phyloP scores from a whole-genome alignment of 2,888 invertebrate species.

The Plutella xylostella region DNA sequence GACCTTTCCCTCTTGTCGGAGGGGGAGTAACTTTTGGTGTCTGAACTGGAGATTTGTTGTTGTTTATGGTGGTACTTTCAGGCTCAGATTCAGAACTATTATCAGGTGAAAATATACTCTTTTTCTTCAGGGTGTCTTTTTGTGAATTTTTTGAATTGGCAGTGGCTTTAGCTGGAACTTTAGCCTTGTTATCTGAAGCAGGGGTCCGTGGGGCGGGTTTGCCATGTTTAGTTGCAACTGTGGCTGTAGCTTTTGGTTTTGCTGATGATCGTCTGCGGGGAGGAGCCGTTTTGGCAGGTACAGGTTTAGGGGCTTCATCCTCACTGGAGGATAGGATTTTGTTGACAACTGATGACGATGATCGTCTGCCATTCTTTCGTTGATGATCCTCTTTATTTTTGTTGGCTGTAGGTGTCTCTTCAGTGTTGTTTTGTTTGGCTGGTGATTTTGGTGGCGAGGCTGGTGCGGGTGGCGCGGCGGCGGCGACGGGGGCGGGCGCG shows the following conservation, averaged over 20 bases:
- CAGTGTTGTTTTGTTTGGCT: slow-evolving; percentile 36
- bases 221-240: slow-evolving; percentile 69
- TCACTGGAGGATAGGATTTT: slow-evolving; percentile 71
- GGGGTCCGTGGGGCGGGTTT: slow-evolving; percentile 35
- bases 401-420: slow-evolving; percentile 28
- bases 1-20: slow-evolving; percentile 30
- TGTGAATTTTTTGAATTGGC: slow-evolving; percentile 35
- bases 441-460: slow-evolving; percentile 34
- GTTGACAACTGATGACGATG: slow-evolving; percentile 39
- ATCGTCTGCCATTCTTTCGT: slow-evolving; percentile 20
- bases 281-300: slow-evolving; percentile 40
- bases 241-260: slow-evolving; percentile 74
- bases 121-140: slow-evolving; percentile 66
- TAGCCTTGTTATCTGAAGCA: slow-evolving; percentile 50
- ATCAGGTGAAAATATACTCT: slow-evolving; percentile 86
- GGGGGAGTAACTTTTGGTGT: slow-evolving; percentile 40
- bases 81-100: slow-evolving; percentile 67
- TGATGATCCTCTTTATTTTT: slow-evolving; percentile 39
- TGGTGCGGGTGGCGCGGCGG: slow-evolving; percentile 22
- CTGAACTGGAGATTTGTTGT: slow-evolving; percentile 29
- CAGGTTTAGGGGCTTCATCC: slow-evolving; percentile 64
- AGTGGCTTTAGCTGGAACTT: slow-evolving; percentile 45
- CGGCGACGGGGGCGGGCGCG: slow-evolving; percentile 3
- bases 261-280: slow-evolving; percentile 62
- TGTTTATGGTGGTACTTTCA: slow-evolving; percentile 50